These are phyloP conservation scores for Catharus fuscescens DNA, from an alignment of 2,113 vertebrate species.

Conservation along the genomic window DNA sequence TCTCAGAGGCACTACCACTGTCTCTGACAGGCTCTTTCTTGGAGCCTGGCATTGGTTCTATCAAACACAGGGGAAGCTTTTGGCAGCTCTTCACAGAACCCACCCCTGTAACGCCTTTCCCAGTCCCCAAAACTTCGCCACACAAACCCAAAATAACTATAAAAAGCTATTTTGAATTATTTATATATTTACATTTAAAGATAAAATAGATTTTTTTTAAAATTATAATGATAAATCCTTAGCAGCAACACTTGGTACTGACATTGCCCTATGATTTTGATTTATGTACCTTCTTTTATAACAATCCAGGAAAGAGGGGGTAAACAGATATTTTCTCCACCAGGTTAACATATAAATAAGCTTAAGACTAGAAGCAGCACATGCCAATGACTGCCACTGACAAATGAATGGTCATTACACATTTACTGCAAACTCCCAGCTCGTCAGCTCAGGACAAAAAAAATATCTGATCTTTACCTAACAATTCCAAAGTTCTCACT, in stretches of 20 bases:
- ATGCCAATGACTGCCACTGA: not conserved
- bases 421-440: not conserved
- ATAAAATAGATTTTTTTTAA: not conserved
- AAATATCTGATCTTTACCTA: not conserved
- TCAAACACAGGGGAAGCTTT: not conserved
- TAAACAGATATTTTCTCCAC: not conserved
- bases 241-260: not conserved
- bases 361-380: not conserved
- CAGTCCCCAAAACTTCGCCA: not conserved
- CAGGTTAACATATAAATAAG: not conserved
- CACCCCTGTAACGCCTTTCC: not conserved
- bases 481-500: not conserved
- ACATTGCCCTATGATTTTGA: not conserved
- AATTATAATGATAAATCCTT: not conserved
- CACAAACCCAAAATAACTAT: not conserved
- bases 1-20: not conserved
- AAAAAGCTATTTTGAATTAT: not conserved
- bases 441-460: not conserved
- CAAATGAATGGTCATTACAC: not conserved
- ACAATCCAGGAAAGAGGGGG: not conserved
- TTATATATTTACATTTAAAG: not conserved
- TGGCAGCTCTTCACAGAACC: not conserved
- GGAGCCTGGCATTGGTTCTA: not conserved
- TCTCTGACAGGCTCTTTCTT: not conserved
- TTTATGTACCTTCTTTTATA: not conserved